Percentiles rank a stretch among this genome's conserved stretches.
Evolutionary conservation across 2,888 invertebrate species (phyloP).

Genomic region (Gandaritis pyraliata): DNA sequence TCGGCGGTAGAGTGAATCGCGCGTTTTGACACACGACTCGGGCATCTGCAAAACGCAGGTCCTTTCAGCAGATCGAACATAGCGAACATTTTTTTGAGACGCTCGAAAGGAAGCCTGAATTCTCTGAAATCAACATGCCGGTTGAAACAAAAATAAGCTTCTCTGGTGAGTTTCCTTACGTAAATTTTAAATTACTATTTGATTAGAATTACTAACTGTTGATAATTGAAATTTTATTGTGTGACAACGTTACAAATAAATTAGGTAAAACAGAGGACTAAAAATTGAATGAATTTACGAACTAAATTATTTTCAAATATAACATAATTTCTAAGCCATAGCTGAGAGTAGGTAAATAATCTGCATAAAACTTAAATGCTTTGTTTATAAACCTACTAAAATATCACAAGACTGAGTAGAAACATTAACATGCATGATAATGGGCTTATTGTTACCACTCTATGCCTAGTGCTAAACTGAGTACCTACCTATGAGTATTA

Average conservation of each 20-base stretch:
- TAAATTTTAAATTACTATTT: background rate
- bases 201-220: too few relatives aligned
- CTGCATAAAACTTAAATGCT: background rate
- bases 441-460: conserved; percentile 32
- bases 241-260: too few relatives aligned
- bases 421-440: too few relatives aligned
- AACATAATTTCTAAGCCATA: too few relatives aligned
- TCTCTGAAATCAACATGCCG: conserved; percentile 64
- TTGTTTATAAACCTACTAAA: conserved; percentile 5
- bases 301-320: too few relatives aligned
- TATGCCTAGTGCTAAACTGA: conserved; percentile 35
- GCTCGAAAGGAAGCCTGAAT: conserved; percentile 34
- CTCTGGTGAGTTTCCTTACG: conserved; percentile 70
- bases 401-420: background rate
- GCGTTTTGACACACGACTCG: conserved; percentile 56
- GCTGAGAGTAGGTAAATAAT: too few relatives aligned
- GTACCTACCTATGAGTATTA: conserved; percentile 44
- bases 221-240: too few relatives aligned
- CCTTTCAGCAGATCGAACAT: conserved; percentile 43
- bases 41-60: conserved; percentile 61
- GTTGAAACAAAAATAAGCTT: conserved; percentile 81
- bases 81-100: conserved; percentile 38
- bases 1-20: conserved; percentile 65
- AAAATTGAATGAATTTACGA: too few relatives aligned
- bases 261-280: too few relatives aligned